Conservation (phyloP, 2,888 invertebrate genomes). For the Platerodrilus igneus region DNA sequence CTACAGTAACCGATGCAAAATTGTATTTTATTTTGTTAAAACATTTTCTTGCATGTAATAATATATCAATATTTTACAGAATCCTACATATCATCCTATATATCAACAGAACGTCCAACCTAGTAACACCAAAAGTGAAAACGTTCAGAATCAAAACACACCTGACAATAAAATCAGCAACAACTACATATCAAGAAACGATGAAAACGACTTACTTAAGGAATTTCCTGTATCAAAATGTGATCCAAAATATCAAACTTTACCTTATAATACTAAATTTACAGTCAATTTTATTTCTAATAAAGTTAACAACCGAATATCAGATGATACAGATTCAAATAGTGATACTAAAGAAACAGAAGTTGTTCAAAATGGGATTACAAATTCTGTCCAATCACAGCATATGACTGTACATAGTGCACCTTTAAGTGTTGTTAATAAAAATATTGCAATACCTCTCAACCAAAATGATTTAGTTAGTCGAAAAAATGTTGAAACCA, state of each 20-base stretch:
- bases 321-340: slow-evolving; percentile 25
- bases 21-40: too few relatives aligned
- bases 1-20: too few relatives aligned
- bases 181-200: slow-evolving; percentile 26
- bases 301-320: slow-evolving; percentile 31
- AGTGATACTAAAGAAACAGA: slow-evolving; percentile 27
- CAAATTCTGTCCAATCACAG: slow-evolving; percentile 32
- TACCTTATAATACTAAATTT: slow-evolving; percentile 86
- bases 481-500: slow-evolving; percentile 13
- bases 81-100: slow-evolving; percentile 45
- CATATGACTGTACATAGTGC: slow-evolving; percentile 56
- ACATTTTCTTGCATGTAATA: not conserved
- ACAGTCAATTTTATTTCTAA: slow-evolving; percentile 55
- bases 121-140: slow-evolving; percentile 35
- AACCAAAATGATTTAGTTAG: slow-evolving; percentile 48
- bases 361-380: slow-evolving; percentile 33
- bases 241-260: slow-evolving; percentile 86
- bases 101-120: slow-evolving; percentile 43
- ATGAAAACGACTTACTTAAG: slow-evolving; percentile 52
- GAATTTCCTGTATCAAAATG: slow-evolving; percentile 77
- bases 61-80: slow-evolving; percentile 28
- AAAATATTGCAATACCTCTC: slow-evolving; percentile 61
- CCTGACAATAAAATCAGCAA: slow-evolving; percentile 41
- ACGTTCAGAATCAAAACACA: slow-evolving; percentile 30
- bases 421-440: slow-evolving; percentile 56